These are phyloP conservation scores for Arenaria interpres DNA, from an alignment of 2,113 vertebrate species.

Conservation along the genomic window DNA sequence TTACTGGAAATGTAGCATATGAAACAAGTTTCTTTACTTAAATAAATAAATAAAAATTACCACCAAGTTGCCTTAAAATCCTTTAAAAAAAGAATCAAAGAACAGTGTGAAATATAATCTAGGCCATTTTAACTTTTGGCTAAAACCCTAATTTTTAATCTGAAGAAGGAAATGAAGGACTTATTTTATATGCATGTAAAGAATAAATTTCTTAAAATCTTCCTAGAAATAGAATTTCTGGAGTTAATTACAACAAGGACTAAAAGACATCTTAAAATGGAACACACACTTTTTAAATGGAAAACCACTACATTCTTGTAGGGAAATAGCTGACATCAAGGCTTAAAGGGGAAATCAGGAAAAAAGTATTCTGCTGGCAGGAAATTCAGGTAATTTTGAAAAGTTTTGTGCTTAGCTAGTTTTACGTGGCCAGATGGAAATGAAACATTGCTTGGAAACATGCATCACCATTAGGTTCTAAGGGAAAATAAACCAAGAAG, in stretches of 20 bases:
- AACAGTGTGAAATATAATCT: not conserved
- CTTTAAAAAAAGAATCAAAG: not conserved
- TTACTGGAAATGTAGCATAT: slow-evolving; percentile 50
- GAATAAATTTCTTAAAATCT: slow-evolving; percentile 2
- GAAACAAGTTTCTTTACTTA: not conserved
- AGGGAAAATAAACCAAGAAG: not conserved
- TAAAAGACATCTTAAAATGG: slow-evolving; percentile 23
- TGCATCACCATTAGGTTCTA: not conserved
- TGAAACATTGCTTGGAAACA: slow-evolving; percentile 14
- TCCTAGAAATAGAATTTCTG: slow-evolving; percentile 46
- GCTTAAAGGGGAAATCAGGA: not conserved
- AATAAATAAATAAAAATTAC: not conserved
- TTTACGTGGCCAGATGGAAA: not conserved
- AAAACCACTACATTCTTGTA: not conserved
- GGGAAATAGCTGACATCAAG: not conserved
- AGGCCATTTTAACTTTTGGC: not conserved
- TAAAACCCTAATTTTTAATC: slow-evolving; percentile 4
- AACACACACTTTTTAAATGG: slow-evolving; percentile 38
- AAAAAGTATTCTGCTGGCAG: not conserved
- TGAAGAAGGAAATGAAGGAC: slow-evolving; percentile 59
- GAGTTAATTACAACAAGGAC: slow-evolving; percentile 28
- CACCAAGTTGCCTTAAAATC: not conserved
- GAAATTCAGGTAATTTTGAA: slow-evolving; percentile 29
- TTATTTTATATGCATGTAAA: slow-evolving; percentile 45
- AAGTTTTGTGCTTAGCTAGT: not conserved